Conservation (phyloP, 1,140 invertebrate genomes). For the Drosophila mauritiana region DNA sequence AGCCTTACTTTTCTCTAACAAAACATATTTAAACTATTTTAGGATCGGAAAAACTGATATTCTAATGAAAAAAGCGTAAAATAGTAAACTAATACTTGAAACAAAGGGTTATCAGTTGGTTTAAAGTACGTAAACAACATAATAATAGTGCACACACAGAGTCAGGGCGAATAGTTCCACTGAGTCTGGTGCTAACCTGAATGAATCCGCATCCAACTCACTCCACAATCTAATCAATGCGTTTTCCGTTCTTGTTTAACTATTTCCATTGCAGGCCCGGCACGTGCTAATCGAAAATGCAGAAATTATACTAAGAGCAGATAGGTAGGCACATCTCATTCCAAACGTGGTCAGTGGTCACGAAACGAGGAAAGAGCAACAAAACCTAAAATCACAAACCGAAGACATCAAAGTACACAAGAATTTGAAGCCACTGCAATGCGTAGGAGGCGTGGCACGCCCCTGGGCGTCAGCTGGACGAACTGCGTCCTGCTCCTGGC, state of each 20-base stretch:
- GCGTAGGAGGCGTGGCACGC: slow-evolving; percentile 43
- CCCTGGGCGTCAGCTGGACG: slow-evolving; percentile 48
- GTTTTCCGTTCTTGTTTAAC: slow-evolving; percentile 17
- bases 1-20: background rate
- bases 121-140: background rate
- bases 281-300: slow-evolving; percentile 67
- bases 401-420: background rate
- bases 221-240: slow-evolving; percentile 32
- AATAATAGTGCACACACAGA: background rate
- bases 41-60: background rate
- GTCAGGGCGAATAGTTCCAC: slow-evolving; percentile 14
- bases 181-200: slow-evolving; percentile 41
- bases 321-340: slow-evolving; percentile 38
- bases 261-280: slow-evolving; percentile 51
- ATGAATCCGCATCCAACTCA: slow-evolving; percentile 23
- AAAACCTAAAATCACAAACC: background rate
- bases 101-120: slow-evolving; percentile 25
- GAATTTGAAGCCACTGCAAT: slow-evolving; percentile 19
- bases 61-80: background rate
- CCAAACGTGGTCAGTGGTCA: slow-evolving; percentile 15
- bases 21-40: no score
- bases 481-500: slow-evolving; percentile 72
- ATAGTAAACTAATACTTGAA: no score
- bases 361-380: slow-evolving; percentile 12
- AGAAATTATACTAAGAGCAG: slow-evolving; percentile 33